Evolutionary conservation across 2,888 invertebrate species (phyloP).

Genomic region (Tiliacea aurago): DNA sequence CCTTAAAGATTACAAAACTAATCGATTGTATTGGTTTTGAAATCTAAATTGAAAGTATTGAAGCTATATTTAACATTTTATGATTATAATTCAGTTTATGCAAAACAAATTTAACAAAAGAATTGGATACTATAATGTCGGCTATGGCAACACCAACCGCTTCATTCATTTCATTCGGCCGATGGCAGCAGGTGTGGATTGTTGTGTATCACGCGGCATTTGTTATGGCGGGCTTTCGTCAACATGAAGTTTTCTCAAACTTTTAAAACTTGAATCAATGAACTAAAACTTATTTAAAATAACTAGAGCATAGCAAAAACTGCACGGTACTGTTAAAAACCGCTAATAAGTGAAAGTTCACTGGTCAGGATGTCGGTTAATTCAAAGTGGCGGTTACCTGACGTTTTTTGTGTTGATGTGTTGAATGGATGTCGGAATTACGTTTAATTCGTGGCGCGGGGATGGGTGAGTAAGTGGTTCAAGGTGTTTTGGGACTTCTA

Average conservation of each 20-base stretch:
- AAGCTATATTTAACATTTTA: neutral
- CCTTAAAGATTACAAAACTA: neutral
- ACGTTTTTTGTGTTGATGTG: constrained; percentile 90
- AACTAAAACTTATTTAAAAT: constrained; percentile 71
- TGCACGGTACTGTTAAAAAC: constrained; percentile 67
- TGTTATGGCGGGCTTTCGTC: constrained; percentile 88
- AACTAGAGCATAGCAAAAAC: constrained; percentile 70
- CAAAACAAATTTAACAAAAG: neutral
- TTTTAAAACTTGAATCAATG: constrained; percentile 77
- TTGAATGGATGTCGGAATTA: constrained; percentile 89
- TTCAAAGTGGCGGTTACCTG: constrained; percentile 91
- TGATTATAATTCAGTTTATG: neutral
- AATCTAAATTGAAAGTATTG: neutral
- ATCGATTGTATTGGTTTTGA: neutral
- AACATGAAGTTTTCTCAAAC: constrained; percentile 83
- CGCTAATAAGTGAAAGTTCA: constrained; percentile 82
- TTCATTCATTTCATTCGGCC: constrained; percentile 81
- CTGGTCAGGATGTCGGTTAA: constrained; percentile 89
- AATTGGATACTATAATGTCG: constrained; percentile 33
- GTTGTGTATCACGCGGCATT: constrained; percentile 61
- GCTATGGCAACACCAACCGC: constrained; percentile 74
- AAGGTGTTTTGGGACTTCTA: constrained; percentile 77
- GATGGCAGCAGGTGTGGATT: constrained; percentile 73
- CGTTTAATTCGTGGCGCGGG: constrained; percentile 85
- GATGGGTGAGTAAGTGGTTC: constrained; percentile 86